A percentile compares a stretch with the other conserved stretches of the same genome.
Evolutionary conservation across 2,113 vertebrate genomes (phyloP).

Genomic region (Nothoprocta pentlandii): DNA sequence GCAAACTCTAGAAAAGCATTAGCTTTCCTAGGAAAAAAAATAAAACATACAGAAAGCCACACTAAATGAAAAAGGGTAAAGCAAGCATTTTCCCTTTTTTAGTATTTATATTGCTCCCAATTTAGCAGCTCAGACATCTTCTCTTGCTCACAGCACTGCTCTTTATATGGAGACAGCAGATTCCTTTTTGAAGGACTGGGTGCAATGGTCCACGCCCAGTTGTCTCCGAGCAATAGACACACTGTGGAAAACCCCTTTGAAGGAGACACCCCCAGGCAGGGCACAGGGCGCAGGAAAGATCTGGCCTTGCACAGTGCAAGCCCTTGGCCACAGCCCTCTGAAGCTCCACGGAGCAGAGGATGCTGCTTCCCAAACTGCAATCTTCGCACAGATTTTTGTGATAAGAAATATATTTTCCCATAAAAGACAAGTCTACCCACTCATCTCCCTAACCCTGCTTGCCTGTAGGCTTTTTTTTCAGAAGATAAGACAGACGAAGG

Average conservation of each 20-base stretch:
- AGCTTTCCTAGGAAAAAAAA: neutral
- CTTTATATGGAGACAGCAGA: neutral
- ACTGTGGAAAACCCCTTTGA: neutral
- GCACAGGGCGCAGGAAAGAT: slow-evolving; percentile 36
- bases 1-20: neutral
- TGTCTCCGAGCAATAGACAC: neutral
- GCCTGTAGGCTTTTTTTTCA: neutral
- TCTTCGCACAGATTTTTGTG: neutral
- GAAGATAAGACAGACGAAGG: neutral
- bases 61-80: neutral
- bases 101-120: neutral
- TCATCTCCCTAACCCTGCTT: neutral
- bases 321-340: neutral
- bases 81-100: neutral
- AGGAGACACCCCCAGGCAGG: neutral
- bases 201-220: neutral
- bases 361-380: neutral
- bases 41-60: neutral
- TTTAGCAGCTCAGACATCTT: neutral
- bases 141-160: neutral
- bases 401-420: neutral
- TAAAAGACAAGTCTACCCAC: neutral
- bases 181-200: neutral
- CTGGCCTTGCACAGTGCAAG: accelerated
- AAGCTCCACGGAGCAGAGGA: neutral